Percentiles rank a stretch among this genome's conserved stretches.
Evolutionary conservation across 2,797 vertebrate species (phyloP).

Genomic region (Lithobates pipiens): DNA sequence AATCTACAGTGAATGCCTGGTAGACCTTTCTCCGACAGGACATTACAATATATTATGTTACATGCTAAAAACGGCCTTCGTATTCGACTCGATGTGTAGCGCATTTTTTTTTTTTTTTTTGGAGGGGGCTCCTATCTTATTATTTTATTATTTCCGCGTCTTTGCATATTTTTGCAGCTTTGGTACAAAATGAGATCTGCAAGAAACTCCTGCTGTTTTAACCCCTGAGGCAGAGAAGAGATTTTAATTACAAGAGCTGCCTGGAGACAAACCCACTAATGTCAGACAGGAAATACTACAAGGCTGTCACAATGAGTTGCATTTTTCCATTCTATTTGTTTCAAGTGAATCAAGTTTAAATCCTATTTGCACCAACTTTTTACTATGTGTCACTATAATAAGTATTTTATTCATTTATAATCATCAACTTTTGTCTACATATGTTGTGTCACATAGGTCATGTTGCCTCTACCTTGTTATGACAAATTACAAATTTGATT

Average conservation of each 20-base stretch:
- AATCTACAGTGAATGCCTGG: constrained; percentile 1
- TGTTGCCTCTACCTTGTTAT: not conserved
- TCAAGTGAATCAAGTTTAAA: not conserved
- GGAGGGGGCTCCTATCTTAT: not conserved
- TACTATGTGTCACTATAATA: not conserved
- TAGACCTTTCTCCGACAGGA: constrained; percentile 13
- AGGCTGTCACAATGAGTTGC: not conserved
- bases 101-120: not conserved
- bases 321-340: not conserved
- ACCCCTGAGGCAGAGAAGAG: constrained; percentile 8
- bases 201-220: constrained; percentile 5
- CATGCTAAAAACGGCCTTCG: not conserved
- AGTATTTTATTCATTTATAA: not conserved
- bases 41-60: constrained; percentile 21
- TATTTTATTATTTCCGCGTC: not conserved
- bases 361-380: not conserved
- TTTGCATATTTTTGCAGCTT: constrained; percentile 9
- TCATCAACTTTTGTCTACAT: not conserved
- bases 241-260: constrained; percentile 16
- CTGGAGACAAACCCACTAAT: not conserved
- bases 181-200: not conserved
- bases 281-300: constrained; percentile 1
- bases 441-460: not conserved
- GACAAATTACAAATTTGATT: not conserved
- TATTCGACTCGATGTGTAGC: not conserved